Evolutionary conservation across 2,797 vertebrate genomes (phyloP).

Genomic region (Eurystomus glaucurus): DNA sequence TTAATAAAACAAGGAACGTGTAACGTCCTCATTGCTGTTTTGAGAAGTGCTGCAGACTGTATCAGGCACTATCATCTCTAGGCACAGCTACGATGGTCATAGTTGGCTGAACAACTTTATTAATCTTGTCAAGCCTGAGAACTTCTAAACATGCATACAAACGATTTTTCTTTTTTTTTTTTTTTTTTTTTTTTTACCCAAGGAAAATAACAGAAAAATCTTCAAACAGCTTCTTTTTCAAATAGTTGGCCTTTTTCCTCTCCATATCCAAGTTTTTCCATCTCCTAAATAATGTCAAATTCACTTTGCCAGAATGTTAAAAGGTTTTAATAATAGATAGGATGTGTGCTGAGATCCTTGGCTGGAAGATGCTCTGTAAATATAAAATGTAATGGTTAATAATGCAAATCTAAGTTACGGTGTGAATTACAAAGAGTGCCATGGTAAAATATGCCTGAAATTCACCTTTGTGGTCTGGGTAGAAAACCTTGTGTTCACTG

Average conservation of each 20-base stretch:
- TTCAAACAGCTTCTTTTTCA: neutral
- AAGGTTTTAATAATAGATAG: constrained; percentile 19
- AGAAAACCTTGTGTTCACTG: neutral
- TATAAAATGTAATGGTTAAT: constrained; percentile 2
- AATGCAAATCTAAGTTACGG: neutral
- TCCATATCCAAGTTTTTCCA: neutral
- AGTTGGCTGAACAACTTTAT: neutral
- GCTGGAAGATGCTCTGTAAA: neutral
- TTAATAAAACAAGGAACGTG: neutral
- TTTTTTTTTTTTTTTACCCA: neutral
- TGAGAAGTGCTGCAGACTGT: neutral
- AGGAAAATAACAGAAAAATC: neutral
- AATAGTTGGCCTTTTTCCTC: neutral
- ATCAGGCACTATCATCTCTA: neutral
- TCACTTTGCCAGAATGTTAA: neutral
- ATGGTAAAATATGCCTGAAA: neutral
- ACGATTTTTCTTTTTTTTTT: neutral
- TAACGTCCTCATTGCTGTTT: neutral
- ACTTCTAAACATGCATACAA: neutral
- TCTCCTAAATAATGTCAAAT: neutral
- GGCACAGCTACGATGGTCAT: neutral
- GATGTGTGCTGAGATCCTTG: neutral
- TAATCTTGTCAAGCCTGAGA: neutral
- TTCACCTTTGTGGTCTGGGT: neutral
- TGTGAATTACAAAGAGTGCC: neutral